These are phyloP conservation scores for Macroglossus sobrinus DNA, from an alignment of 2,113 vertebrate species.

Conservation along the genomic window DNA sequence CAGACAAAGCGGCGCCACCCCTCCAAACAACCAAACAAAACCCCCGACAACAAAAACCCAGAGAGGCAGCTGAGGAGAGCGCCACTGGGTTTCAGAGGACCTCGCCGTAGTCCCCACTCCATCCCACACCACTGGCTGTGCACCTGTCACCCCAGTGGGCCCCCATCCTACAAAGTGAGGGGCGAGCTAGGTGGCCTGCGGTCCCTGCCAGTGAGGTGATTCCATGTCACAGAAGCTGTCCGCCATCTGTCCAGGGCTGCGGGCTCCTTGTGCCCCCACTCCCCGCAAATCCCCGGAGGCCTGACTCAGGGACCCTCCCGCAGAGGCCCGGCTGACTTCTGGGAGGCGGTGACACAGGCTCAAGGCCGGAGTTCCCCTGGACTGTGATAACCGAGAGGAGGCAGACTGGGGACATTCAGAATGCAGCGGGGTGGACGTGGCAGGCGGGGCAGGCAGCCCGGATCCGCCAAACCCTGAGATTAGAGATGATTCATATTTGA, in stretches of 20 bases:
- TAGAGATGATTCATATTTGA: conserved; percentile 70
- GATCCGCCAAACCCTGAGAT: conserved; percentile 62
- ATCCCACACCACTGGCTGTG: neutral
- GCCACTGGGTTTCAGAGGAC: neutral
- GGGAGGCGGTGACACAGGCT: neutral
- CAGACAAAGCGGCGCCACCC: neutral
- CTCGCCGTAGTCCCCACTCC: neutral
- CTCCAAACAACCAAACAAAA: neutral
- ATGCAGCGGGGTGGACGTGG: neutral
- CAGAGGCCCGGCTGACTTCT: neutral
- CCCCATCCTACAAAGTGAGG: neutral
- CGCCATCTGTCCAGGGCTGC: neutral
- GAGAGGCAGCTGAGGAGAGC: neutral
- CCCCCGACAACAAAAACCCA: neutral
- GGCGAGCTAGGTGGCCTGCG: neutral
- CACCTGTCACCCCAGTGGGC: neutral
- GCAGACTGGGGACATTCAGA: neutral
- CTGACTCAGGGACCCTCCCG: neutral
- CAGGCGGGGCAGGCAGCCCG: neutral
- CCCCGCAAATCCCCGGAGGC: neutral
- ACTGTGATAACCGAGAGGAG: neutral
- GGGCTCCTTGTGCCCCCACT: neutral
- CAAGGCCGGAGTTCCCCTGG: neutral
- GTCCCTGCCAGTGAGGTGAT: neutral
- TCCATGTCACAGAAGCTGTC: neutral